phyloP scores from a whole-genome alignment of 2,888 invertebrate genomes.

The Tetanocera ferruginea region DNA sequence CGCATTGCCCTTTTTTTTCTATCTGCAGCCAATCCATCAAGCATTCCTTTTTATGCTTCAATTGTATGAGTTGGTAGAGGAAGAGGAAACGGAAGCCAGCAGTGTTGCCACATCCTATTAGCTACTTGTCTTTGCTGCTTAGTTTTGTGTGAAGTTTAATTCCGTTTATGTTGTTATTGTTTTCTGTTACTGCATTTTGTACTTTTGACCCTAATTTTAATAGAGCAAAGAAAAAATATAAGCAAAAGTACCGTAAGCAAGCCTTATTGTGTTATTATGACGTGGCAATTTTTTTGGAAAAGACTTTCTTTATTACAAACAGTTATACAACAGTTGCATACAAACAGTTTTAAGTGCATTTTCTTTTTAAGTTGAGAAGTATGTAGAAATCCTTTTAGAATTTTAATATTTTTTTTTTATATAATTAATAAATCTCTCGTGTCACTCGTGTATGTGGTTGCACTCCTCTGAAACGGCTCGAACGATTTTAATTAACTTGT shows the following conservation, averaged over 20 bases:
- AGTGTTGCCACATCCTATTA: constrained; percentile 24
- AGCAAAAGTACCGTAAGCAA: too few species aligned
- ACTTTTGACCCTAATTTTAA: too few species aligned
- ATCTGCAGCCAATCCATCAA: constrained; percentile 66
- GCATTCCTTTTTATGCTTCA: constrained; percentile 1
- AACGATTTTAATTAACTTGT: too few species aligned
- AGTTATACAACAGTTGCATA: too few species aligned
- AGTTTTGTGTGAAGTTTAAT: constrained; percentile 38
- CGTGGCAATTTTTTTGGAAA: not conserved
- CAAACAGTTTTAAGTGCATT: too few species aligned
- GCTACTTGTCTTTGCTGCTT: not conserved
- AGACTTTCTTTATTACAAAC: not conserved
- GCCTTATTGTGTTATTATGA: not conserved
- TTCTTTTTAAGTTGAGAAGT: too few species aligned
- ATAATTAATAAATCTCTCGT: too few species aligned
- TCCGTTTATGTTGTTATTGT: constrained; percentile 36
- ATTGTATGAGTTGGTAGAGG: constrained; percentile 5
- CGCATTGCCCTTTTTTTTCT: constrained; percentile 58
- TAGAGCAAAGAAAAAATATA: too few species aligned
- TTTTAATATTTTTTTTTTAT: too few species aligned
- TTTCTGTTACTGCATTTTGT: not conserved
- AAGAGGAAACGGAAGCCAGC: constrained; percentile 52
- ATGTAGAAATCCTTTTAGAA: too few species aligned
- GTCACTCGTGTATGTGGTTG: too few species aligned
- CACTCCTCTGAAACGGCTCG: too few species aligned